Evolutionary conservation across 2,113 vertebrate genomes (phyloP), one percentile per base, ranked within the genome.

Genomic region (Tympanuchus pallidicinctus): DNA sequence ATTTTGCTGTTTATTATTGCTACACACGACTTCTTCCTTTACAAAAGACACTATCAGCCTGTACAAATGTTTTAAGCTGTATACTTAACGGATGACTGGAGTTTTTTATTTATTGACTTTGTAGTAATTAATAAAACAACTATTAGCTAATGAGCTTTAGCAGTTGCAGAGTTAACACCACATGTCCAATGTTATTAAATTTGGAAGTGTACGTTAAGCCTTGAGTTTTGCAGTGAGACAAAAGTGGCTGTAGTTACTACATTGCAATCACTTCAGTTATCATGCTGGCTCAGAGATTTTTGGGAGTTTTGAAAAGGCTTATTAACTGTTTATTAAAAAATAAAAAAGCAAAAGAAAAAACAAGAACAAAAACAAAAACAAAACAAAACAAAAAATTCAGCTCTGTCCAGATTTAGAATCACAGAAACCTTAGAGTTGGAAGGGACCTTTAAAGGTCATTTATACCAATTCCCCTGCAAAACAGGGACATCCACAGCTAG

Each of bases 51-150:
- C 0, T 1, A 8, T 67, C 9, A 42, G 13, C 57, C 67, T 43
- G 38, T 86, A 79, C 7, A 59, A 80, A 42, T 73, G 0, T 19
- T 76, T 93, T 89, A 63, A 0, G 0, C 15, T 76, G 5, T 71
- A 28, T 30, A n/a, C 8, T 79, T 82, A 83, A 78, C 42, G 48
- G 30, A 32, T 74, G 60, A 48, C 8, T 79, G 19, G 27, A 89
- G 20, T 11, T 88, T 91, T 81, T 56, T 9, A 47, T 73, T 87
- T 74, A 66, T 67, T 28, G 42, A 50, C 15, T 66, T 82, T 63
- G 25, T 16, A 87, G 11, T 28, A 92, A 85, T 80, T 80, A 85
- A 76, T 80, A 76, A 85, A 92, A 48, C 25, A 28, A 20, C 20
- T 36, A 19, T 54, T 83, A 72, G 32, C 38, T 89, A 71, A 71